These are phyloP conservation scores for Caenorhabditis uteleia DNA, from an alignment of 2,888 invertebrate species.

Conservation along the genomic window DNA sequence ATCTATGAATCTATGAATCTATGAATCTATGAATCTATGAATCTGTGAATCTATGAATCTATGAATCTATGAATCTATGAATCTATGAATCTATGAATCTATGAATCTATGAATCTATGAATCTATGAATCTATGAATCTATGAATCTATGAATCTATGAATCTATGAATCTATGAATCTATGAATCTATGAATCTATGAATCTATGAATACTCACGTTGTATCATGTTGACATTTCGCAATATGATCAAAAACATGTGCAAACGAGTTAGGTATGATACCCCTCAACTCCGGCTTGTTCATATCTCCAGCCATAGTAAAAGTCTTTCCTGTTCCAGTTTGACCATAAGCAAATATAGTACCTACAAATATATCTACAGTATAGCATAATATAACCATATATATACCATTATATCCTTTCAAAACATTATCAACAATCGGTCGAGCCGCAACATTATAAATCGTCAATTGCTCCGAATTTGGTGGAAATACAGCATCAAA, in stretches of 20 bases:
- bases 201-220: slow-evolving; percentile 77
- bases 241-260: slow-evolving; percentile 98
- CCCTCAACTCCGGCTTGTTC: slow-evolving; percentile 85
- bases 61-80: no score
- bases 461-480: slow-evolving; percentile 82
- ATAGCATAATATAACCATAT: no score
- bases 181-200: not conserved
- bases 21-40: no score
- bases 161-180: no score
- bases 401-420: slow-evolving; percentile 90
- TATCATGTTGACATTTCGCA: slow-evolving; percentile 87
- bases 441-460: slow-evolving; percentile 92
- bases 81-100: no score
- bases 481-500: slow-evolving; percentile 93
- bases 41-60: no score
- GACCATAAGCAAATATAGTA: slow-evolving; percentile 77
- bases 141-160: no score
- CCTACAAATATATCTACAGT: slow-evolving; percentile 69
- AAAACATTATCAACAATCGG: slow-evolving; percentile 96
- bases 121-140: no score
- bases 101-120: no score
- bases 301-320: slow-evolving; percentile 96
- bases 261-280: slow-evolving; percentile 98
- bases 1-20: no score
- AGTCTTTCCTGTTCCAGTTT: slow-evolving; percentile 93